Evolutionary conservation across 1,140 invertebrate genomes (phyloP).

Genomic region (Aphelenchoides avenae): DNA sequence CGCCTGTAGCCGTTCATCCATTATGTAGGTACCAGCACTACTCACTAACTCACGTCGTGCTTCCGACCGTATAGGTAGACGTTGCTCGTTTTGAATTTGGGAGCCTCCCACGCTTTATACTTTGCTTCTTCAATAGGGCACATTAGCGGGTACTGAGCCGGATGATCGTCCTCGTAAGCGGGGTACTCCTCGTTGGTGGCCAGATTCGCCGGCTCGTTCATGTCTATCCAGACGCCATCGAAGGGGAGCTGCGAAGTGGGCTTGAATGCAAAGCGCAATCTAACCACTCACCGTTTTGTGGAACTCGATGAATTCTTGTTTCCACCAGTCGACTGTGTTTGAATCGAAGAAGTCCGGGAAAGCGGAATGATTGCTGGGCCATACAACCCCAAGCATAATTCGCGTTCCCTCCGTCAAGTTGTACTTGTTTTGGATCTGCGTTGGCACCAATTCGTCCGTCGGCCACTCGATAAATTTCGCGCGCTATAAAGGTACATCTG

Average conservation of each 20-base stretch:
- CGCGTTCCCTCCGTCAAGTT: conserved; percentile 36
- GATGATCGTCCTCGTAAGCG: too few species aligned
- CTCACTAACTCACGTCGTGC: too few species aligned
- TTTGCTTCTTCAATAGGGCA: too few species aligned
- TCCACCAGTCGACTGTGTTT: conserved; percentile 39
- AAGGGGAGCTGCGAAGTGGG: conserved; percentile 19
- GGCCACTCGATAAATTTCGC: conserved; percentile 42
- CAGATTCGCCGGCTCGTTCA: conserved; percentile 57
- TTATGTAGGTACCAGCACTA: too few species aligned
- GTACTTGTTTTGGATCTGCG: conserved; percentile 35
- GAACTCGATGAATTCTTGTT: conserved; percentile 30
- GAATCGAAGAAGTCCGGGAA: conserved; percentile 58
- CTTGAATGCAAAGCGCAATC: conserved; percentile 2
- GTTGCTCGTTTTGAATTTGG: conserved; percentile 41
- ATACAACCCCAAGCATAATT: conserved; percentile 57
- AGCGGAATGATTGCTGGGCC: conserved; percentile 56
- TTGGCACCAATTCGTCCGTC: conserved; percentile 17
- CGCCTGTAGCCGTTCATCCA: too few species aligned
- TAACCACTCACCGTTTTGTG: conserved; percentile 20
- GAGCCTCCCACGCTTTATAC: conserved; percentile 37
- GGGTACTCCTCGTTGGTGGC: too few species aligned
- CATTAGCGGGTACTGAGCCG: conserved; percentile 11
- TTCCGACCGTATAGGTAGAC: conserved; percentile 20
- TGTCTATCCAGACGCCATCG: conserved; percentile 49
- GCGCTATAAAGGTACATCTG: too few species aligned